A percentile compares a stretch with the other conserved stretches of the same genome.
These are phyloP conservation scores for Phalacrocorax carbo DNA, from an alignment of 2,113 vertebrate genomes.

Conservation along the genomic window DNA sequence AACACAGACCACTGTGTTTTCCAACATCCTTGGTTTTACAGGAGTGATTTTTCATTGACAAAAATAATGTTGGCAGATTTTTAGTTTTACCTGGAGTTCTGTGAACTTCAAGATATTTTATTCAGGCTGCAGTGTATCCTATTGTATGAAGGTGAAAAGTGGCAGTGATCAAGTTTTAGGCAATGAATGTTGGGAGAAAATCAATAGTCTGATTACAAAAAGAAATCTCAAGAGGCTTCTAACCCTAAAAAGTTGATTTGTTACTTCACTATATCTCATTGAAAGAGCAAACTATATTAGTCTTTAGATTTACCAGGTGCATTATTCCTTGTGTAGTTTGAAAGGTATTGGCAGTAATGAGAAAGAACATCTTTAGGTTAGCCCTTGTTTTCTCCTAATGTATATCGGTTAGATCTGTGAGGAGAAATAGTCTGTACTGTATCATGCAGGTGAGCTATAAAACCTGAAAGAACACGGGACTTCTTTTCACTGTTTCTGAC, in stretches of 20 bases:
- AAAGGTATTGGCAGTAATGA: slow-evolving; percentile 48
- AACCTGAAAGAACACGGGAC: neutral
- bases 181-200: slow-evolving; percentile 58
- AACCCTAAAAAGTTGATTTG: slow-evolving; percentile 74
- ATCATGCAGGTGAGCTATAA: neutral
- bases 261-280: slow-evolving; percentile 63
- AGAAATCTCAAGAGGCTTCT: slow-evolving; percentile 70
- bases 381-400: slow-evolving; percentile 14
- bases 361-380: slow-evolving; percentile 46
- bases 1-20: neutral
- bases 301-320: slow-evolving; percentile 56
- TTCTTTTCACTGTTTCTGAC: neutral
- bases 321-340: slow-evolving; percentile 37
- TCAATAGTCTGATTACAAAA: slow-evolving; percentile 74
- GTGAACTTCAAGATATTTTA: slow-evolving; percentile 4
- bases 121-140: neutral
- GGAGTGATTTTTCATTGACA: neutral
- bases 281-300: slow-evolving; percentile 47
- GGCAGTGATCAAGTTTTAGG: slow-evolving; percentile 55
- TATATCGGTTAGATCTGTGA: neutral
- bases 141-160: slow-evolving; percentile 23
- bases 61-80: neutral
- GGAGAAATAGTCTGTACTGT: slow-evolving; percentile 20
- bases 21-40: neutral
- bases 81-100: neutral